These are phyloP conservation scores for Acronicta aceris DNA, from an alignment of 2,888 invertebrate genomes.

Conservation along the genomic window DNA sequence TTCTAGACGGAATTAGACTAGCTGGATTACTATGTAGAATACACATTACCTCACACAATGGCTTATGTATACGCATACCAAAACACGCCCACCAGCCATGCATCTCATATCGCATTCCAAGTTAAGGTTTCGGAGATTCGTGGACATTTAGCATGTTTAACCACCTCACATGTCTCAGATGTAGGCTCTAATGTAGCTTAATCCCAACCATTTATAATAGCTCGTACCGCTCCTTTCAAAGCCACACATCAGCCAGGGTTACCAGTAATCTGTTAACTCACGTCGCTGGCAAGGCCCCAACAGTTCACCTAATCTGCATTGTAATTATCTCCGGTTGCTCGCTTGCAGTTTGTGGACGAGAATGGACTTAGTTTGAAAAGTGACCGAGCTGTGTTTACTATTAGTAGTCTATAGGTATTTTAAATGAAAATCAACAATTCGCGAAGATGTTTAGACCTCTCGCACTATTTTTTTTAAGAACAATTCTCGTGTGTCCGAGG, in stretches of 20 bases:
- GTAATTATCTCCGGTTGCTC: slow-evolving; percentile 58
- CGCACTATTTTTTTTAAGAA: too few species aligned
- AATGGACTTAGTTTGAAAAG: slow-evolving; percentile 44
- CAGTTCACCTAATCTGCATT: slow-evolving; percentile 60
- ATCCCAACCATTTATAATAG: not conserved
- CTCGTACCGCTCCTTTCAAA: slow-evolving; percentile 5
- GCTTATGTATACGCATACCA: too few species aligned
- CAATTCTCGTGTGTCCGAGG: too few species aligned
- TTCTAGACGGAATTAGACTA: too few species aligned
- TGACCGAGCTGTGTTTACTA: slow-evolving; percentile 19
- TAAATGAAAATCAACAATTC: not conserved
- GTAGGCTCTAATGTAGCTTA: not conserved
- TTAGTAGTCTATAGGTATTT: not conserved
- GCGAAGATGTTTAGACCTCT: too few species aligned
- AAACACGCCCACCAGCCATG: too few species aligned
- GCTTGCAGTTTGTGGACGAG: slow-evolving; percentile 47
- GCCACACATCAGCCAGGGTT: slow-evolving; percentile 21
- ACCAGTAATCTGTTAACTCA: slow-evolving; percentile 52
- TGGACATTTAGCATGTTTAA: too few species aligned
- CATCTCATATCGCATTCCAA: too few species aligned
- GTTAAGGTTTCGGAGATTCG: too few species aligned
- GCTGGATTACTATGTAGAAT: too few species aligned
- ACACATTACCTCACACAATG: too few species aligned
- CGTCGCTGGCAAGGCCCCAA: slow-evolving; percentile 55
- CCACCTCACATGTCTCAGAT: too few species aligned